A percentile compares a stretch with the other conserved stretches of the same genome.
Conservation (phyloP, 2,888 invertebrate species). For the Cephus spinipes region DNA sequence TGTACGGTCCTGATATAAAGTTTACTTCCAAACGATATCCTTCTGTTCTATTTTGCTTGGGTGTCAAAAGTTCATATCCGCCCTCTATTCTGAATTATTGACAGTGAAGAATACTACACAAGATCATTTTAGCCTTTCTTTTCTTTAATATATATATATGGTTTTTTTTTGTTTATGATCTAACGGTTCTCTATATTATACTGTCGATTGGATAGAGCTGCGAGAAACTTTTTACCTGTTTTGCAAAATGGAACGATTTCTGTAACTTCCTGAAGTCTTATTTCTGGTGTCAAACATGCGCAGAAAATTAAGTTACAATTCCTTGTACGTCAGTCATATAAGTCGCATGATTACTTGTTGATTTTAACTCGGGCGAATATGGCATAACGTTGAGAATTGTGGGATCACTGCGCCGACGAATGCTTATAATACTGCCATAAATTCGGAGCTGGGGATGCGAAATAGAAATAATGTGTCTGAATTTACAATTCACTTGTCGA, state of each 20-base stretch:
- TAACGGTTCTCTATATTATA: neutral
- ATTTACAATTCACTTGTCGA: neutral
- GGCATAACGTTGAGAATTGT: neutral
- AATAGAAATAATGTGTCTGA: neutral
- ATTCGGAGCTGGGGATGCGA: neutral
- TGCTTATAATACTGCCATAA: neutral
- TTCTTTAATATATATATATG: neutral
- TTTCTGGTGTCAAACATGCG: neutral
- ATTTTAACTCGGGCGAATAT: neutral
- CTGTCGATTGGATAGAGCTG: neutral
- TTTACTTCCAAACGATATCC: neutral
- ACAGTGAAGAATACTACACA: neutral
- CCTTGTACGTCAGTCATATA: neutral
- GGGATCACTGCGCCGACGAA: neutral
- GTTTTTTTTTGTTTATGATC: neutral
- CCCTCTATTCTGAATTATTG: neutral
- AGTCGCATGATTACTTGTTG: neutral
- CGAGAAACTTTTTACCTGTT: too few relatives aligned
- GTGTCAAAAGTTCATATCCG: neutral
- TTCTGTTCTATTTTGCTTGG: neutral
- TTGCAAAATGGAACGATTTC: neutral
- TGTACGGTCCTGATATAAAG: neutral
- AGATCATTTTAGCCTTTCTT: neutral
- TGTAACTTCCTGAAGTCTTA: neutral
- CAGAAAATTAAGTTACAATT: neutral